Base-by-base conservation (phyloP, 2,888 invertebrate species). In the Parnassius smintheus region DNA sequence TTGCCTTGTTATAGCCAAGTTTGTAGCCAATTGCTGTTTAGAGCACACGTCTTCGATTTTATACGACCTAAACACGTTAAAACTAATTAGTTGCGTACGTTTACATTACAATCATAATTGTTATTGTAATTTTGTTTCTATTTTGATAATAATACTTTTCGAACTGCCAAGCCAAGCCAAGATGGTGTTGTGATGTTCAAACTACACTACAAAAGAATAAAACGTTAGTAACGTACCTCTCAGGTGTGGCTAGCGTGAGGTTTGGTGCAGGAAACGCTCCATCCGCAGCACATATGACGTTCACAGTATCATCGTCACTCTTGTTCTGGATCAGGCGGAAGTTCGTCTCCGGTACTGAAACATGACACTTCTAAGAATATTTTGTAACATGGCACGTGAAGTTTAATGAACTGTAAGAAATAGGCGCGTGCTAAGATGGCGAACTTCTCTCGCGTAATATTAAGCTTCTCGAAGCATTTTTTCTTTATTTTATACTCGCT, bases 191-290 rank as follows among this genome's bases (percentile, higher is more conserved):
- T 35, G 1, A 35, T 35, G 7, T 35, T 35, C 35, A 35, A 35
- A 35, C 35, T 7, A 35, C 35, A 35, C 35, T 7, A 35, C 4
- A 35, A 35, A 7, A 35, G 0, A 35, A 35, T 25, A 35, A 35
- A 35, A 35, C 4, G 35, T 25, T 3, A 25, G 25, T 35, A 35
- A 35, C 35, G 35, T 35, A 35, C 35, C 35, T 35, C 35, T 35
- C 35, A 35, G 91, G 91, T 54, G 92, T 92, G 59, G 90, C 88
- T 12, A 92, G 83, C 46, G 92, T 92, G 65, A 92, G 85, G 75
- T 90, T 90, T 0, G 94, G 94, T 70, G 91, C 86, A 9, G 94
- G 94, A 71, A 83, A 93, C 57, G 93, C 87, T 11, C 93, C 93
- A 59, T 89, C 90, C 65, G 92, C 35, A 35, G 4, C 35, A 7